Evolutionary conservation across 2,888 invertebrate species (phyloP).

Genomic region (Cephus sareptanus): DNA sequence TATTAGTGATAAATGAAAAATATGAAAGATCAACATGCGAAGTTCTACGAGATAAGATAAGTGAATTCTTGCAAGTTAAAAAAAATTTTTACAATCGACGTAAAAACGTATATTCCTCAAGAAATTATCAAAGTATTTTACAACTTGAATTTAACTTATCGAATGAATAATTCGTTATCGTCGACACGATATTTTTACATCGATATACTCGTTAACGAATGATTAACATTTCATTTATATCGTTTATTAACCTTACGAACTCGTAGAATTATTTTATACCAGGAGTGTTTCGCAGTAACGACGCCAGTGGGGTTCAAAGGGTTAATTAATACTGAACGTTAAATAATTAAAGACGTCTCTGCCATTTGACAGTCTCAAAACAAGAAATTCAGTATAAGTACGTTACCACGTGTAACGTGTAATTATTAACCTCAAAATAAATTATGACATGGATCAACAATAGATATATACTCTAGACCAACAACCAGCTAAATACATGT

Average conservation of each 20-base stretch:
- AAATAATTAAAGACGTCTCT: neutral
- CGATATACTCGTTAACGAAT: neutral
- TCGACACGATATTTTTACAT: neutral
- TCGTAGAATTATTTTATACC: too few relatives aligned
- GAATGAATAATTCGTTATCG: neutral
- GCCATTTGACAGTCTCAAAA: neutral
- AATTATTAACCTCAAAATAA: too few relatives aligned
- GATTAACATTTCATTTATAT: neutral
- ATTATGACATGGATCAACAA: too few relatives aligned
- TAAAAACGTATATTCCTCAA: neutral
- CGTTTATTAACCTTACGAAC: neutral
- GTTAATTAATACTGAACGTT: neutral
- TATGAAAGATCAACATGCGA: neutral
- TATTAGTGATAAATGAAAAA: neutral
- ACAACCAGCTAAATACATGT: neutral
- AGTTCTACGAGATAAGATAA: neutral
- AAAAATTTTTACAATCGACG: neutral
- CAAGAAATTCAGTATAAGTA: neutral
- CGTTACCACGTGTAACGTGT: neutral
- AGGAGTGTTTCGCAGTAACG: too few relatives aligned
- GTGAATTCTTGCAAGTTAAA: neutral
- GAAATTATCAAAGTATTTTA: neutral
- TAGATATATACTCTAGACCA: too few relatives aligned
- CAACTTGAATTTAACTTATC: neutral
- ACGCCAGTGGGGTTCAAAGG: too few relatives aligned